Evolutionary conservation across 2,113 vertebrate species (phyloP).

Genomic region (Romanogobio albipinnatus): DNA sequence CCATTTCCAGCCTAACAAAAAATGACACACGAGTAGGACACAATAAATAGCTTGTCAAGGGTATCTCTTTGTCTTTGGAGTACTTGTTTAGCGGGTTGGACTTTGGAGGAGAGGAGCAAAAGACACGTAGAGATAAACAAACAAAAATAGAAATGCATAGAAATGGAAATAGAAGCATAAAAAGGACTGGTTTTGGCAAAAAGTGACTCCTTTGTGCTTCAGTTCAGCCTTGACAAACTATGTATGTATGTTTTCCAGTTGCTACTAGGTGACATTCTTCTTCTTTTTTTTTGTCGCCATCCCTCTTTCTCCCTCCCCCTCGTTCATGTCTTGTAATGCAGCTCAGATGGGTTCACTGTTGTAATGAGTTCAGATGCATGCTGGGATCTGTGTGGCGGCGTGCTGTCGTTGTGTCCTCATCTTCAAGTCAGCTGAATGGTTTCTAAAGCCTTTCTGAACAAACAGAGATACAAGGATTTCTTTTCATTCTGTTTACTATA

Average conservation of each 20-base stretch:
- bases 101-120: not conserved
- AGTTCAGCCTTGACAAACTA: not conserved
- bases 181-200: not conserved
- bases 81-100: not conserved
- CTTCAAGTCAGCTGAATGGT: not conserved
- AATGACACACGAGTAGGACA: constrained; percentile 39
- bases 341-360: constrained; percentile 9
- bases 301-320: constrained; percentile 37
- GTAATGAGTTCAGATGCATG: constrained; percentile 50
- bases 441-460: not conserved
- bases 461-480: not conserved
- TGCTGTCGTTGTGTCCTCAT: not conserved
- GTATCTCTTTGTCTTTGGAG: not conserved
- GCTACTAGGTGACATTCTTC: not conserved
- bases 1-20: constrained; percentile 34
- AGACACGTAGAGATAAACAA: not conserved
- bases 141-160: not conserved
- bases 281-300: constrained; percentile 59
- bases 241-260: not conserved
- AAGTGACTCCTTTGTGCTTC: not conserved
- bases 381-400: constrained; percentile 33
- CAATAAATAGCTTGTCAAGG: constrained; percentile 55
- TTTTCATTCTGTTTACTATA: constrained; percentile 1
- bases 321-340: constrained; percentile 25
- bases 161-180: constrained; percentile 4